These are phyloP conservation scores for Folsomia candida DNA, from an alignment of 2,888 invertebrate genomes.

Conservation along the genomic window DNA sequence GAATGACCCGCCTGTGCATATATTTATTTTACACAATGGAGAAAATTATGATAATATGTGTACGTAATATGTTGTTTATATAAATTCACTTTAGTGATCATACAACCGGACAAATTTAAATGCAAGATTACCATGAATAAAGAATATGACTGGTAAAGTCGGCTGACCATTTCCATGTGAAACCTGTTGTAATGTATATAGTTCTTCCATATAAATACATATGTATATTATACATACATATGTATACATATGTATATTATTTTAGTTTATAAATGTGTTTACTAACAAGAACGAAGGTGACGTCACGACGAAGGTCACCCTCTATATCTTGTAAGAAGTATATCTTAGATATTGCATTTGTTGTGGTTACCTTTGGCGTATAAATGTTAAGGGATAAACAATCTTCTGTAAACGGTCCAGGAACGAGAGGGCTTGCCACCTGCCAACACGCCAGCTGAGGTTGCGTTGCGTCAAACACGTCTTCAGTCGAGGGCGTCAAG, in stretches of 20 bases:
- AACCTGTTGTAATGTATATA: too few relatives aligned
- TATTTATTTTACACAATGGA: too few relatives aligned
- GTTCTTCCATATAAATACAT: too few relatives aligned
- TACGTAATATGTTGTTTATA: not conserved
- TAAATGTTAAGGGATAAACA: slow-evolving; percentile 86
- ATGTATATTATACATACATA: too few relatives aligned
- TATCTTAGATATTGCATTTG: slow-evolving; percentile 16
- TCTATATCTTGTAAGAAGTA: not conserved
- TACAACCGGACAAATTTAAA: not conserved
- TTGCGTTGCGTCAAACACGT: slow-evolving; percentile 17
- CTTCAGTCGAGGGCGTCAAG: not conserved
- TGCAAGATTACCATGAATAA: slow-evolving; percentile 16
- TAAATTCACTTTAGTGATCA: too few relatives aligned
- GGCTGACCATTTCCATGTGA: too few relatives aligned
- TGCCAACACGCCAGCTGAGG: slow-evolving; percentile 3
- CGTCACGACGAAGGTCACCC: too few relatives aligned
- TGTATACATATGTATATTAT: too few relatives aligned
- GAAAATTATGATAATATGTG: not conserved
- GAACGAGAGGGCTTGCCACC: not conserved
- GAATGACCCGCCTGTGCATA: slow-evolving; percentile 15
- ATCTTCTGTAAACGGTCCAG: slow-evolving; percentile 61
- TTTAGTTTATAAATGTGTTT: too few relatives aligned
- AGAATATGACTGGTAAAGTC: slow-evolving; percentile 10
- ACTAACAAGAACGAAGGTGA: too few relatives aligned
- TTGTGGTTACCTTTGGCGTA: slow-evolving; percentile 79